A percentile compares a stretch with the other conserved stretches of the same genome.
Conservation (phyloP, 2,113 vertebrate genomes). For the Anguilla rostrata region DNA sequence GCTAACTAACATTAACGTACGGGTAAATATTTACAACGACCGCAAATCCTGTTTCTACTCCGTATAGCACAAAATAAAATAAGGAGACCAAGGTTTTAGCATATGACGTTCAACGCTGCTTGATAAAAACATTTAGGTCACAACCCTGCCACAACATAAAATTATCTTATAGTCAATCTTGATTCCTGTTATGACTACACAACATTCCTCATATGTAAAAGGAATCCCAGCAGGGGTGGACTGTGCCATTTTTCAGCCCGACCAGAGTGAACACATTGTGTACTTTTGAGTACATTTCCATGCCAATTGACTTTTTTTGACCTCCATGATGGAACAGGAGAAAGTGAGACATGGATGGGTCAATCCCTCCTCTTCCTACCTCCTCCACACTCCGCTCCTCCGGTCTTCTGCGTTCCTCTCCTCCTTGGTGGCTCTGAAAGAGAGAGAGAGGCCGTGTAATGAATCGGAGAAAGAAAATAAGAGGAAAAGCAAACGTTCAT, state of each 20-base stretch:
- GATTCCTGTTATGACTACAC: neutral
- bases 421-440: slow-evolving; percentile 61
- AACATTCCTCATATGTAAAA: neutral
- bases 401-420: slow-evolving; percentile 58
- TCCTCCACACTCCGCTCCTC: slow-evolving; percentile 67
- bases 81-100: neutral
- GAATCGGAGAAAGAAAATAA: neutral
- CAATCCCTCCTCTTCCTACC: slow-evolving; percentile 44
- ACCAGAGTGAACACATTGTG: neutral
- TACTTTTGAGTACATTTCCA: neutral
- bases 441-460: neutral
- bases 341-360: neutral
- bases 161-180: neutral
- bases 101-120: neutral
- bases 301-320: neutral
- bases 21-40: neutral
- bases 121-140: neutral
- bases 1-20: neutral
- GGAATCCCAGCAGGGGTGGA: neutral
- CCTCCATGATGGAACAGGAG: neutral
- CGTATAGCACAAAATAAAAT: neutral
- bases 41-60: neutral
- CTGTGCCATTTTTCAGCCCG: too few relatives aligned
- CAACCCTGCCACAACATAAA: neutral
- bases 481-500: neutral